These are phyloP conservation scores for Scaptomyza montana DNA, from an alignment of 1,140 invertebrate species.

Conservation along the genomic window DNA sequence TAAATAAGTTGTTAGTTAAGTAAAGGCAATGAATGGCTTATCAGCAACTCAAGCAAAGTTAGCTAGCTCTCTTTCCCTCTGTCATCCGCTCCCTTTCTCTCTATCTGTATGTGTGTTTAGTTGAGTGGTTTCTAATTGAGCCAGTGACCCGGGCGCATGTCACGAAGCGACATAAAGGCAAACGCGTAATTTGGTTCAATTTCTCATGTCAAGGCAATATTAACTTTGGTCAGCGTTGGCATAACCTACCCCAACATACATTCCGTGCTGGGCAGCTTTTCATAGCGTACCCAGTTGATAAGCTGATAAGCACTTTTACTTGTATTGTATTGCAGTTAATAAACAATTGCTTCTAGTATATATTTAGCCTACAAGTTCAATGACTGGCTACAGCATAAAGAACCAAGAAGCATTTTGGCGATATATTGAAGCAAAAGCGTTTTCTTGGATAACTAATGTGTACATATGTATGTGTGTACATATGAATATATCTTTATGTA, in stretches of 20 bases:
- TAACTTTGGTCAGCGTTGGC: constrained; percentile 33
- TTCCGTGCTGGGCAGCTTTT: not conserved
- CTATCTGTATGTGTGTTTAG: not conserved
- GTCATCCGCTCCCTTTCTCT: not conserved
- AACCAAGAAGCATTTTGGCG: constrained; percentile 6
- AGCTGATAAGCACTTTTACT: constrained; percentile 66
- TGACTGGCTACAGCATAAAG: constrained; percentile 45
- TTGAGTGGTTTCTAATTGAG: constrained; percentile 63
- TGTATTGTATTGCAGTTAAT: not conserved
- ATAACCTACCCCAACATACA: constrained; percentile 65
- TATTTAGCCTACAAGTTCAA: constrained; percentile 55
- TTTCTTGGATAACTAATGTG: constrained; percentile 6
- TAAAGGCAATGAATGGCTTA: constrained; percentile 49
- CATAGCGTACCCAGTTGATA: constrained; percentile 47
- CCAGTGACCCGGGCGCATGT: constrained; percentile 41
- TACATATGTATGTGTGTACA: not conserved
- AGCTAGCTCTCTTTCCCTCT: not conserved
- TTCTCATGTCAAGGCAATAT: constrained; percentile 53
- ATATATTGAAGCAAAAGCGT: not conserved
- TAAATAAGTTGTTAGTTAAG: constrained; percentile 14
- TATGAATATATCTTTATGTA: not conserved
- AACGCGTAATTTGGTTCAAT: constrained; percentile 40
- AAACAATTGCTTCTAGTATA: constrained; percentile 6
- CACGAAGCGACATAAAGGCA: constrained; percentile 3
- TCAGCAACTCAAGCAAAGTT: constrained; percentile 23